Evolutionary conservation across 2,888 invertebrate genomes (phyloP).

Genomic region (Troides oblongomaculatus): DNA sequence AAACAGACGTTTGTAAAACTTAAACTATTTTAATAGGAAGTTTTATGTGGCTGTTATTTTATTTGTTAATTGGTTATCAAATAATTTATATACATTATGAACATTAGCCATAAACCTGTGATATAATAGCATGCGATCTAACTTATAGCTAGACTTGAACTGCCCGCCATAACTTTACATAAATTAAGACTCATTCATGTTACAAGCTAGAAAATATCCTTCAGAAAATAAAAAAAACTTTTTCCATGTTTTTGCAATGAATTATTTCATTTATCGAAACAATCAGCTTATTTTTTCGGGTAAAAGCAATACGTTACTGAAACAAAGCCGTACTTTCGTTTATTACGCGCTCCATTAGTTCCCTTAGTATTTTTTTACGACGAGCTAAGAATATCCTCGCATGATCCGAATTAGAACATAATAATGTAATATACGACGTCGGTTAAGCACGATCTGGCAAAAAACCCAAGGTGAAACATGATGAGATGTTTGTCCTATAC

Average conservation of each 20-base stretch:
- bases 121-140: too few relatives aligned
- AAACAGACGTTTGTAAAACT: too few relatives aligned
- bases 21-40: too few relatives aligned
- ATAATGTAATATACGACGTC: slow-evolving; percentile 33
- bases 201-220: too few relatives aligned
- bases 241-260: background rate
- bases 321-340: slow-evolving; percentile 11
- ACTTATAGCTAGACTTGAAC: too few relatives aligned
- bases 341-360: slow-evolving; percentile 14
- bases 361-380: slow-evolving; percentile 19
- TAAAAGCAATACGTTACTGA: slow-evolving; percentile 3
- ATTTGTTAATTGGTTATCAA: too few relatives aligned
- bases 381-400: slow-evolving; percentile 22
- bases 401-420: slow-evolving; percentile 31
- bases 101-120: too few relatives aligned
- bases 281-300: background rate
- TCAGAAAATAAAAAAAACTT: too few relatives aligned
- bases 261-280: background rate
- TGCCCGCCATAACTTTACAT: too few relatives aligned
- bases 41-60: too few relatives aligned
- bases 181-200: too few relatives aligned
- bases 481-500: slow-evolving; percentile 49
- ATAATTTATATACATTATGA: too few relatives aligned
- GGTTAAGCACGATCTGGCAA: slow-evolving; percentile 34
- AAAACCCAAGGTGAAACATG: slow-evolving; percentile 43